Conservation (phyloP, 2,797 vertebrate species). For the Nasua narica region DNA sequence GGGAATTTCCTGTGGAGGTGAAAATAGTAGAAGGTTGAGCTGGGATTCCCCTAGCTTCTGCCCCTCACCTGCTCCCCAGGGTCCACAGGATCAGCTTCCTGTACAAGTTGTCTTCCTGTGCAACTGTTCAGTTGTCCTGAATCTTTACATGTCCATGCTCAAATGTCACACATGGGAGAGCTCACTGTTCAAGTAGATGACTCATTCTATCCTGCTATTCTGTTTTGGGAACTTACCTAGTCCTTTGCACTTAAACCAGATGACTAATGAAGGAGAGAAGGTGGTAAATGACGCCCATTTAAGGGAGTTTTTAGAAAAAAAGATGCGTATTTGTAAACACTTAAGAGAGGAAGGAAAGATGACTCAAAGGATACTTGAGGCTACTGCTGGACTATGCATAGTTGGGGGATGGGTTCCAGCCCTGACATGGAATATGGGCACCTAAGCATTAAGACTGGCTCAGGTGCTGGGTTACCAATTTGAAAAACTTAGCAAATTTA, state of each 20-base stretch:
- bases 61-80: neutral
- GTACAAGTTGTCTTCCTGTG: too few species aligned
- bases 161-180: neutral
- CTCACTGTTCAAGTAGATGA: neutral
- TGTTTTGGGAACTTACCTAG: neutral
- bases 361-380: neutral
- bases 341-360: neutral
- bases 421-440: fast-evolving
- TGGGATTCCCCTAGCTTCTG: neutral
- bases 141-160: neutral
- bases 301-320: neutral
- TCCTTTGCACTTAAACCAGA: neutral
- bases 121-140: neutral
- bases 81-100: neutral
- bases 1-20: neutral
- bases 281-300: neutral
- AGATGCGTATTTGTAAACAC: neutral
- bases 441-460: fast-evolving
- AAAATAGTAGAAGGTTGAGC: neutral
- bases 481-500: neutral
- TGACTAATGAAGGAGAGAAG: neutral
- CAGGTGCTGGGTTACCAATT: neutral
- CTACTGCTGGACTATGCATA: neutral
- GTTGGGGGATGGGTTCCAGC: fast-evolving
- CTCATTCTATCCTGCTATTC: neutral